Percentiles rank a stretch among this genome's conserved stretches.
These are phyloP conservation scores for Rhabdomys dilectus DNA, from an alignment of 2,113 vertebrate genomes.

Conservation along the genomic window DNA sequence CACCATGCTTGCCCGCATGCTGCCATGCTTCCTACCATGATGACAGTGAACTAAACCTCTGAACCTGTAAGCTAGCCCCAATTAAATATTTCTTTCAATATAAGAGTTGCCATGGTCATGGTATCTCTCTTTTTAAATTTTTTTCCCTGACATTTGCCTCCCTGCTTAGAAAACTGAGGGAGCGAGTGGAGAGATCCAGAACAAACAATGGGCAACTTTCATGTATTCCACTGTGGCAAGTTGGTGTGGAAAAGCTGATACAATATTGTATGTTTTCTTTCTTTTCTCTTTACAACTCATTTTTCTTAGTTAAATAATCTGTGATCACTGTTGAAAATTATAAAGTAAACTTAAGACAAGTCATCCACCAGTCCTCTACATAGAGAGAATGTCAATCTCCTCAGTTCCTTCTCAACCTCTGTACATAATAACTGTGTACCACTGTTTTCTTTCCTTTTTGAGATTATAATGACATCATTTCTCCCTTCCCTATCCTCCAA, in stretches of 20 bases:
- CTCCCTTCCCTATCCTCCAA: not conserved
- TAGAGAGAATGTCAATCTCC: not conserved
- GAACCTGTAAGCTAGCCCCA: not conserved
- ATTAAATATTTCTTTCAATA: not conserved
- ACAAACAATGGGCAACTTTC: not conserved
- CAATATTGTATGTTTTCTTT: not conserved
- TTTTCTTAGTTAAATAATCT: not conserved
- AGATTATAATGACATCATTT: not conserved
- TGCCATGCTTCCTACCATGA: not conserved
- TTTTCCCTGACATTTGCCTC: not conserved
- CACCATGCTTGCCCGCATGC: not conserved
- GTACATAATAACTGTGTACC: not conserved
- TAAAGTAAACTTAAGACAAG: not conserved
- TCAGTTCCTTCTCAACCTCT: not conserved
- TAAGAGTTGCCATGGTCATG: not conserved
- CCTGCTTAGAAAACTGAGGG: not conserved
- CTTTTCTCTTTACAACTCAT: not conserved
- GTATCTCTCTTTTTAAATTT: not conserved
- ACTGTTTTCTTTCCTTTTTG: not conserved
- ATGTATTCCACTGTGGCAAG: not conserved
- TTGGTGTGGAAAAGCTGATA: not conserved
- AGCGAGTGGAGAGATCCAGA: not conserved
- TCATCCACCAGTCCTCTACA: not conserved
- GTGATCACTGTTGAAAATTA: not conserved
- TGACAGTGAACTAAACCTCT: not conserved